Conservation (phyloP, 2,113 vertebrate genomes). For the Ammodytes marinus region DNA sequence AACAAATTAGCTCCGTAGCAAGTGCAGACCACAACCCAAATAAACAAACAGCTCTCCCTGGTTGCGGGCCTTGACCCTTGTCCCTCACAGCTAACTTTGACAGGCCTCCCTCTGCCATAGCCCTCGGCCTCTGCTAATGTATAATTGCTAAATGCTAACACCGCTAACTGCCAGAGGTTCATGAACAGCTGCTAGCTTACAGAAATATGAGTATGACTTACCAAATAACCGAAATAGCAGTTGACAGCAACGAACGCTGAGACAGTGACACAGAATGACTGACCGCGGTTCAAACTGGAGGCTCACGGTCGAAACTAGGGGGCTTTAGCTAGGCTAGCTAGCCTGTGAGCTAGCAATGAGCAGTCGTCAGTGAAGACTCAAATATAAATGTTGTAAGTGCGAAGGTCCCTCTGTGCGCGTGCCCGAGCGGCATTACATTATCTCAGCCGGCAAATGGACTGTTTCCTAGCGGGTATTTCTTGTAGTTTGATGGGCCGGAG, state of each 20-base stretch:
- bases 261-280: conserved; percentile 24
- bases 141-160: conserved; percentile 53
- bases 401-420: conserved; percentile 76
- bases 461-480: conserved; percentile 43
- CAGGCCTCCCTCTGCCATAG: conserved; percentile 63
- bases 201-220: conserved; percentile 68
- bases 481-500: conserved; percentile 54
- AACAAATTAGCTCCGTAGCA: neutral
- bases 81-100: conserved; percentile 73
- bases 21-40: conserved; percentile 43
- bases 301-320: conserved; percentile 62
- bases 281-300: conserved; percentile 42
- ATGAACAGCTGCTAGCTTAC: neutral
- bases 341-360: conserved; percentile 71
- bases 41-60: conserved; percentile 66
- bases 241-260: conserved; percentile 54
- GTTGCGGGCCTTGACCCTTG: conserved; percentile 75
- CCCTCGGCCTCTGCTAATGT: conserved; percentile 69
- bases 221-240: conserved; percentile 71
- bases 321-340: conserved; percentile 69
- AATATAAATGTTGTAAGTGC: conserved; percentile 77
- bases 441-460: conserved; percentile 68
- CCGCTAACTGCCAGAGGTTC: conserved; percentile 32
- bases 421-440: conserved; percentile 82
- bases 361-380: conserved; percentile 72